Conservation (phyloP, 2,113 vertebrate genomes). For the Poeciliopsis prolifica region DNA sequence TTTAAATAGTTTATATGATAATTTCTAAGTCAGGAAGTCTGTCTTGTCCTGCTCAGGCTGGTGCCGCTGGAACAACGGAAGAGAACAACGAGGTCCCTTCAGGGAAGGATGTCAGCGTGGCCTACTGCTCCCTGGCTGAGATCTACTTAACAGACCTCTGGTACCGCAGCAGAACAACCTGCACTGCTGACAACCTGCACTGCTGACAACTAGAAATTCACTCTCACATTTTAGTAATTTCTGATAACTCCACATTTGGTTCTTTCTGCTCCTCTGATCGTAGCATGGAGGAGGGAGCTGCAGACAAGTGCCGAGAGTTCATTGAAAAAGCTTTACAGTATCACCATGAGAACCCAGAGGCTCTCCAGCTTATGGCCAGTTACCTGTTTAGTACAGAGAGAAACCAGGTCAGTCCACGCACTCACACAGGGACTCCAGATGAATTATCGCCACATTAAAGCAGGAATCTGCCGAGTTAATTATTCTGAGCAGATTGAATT, state of each 20-base stretch:
- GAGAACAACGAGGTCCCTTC: constrained; percentile 58
- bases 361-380: constrained; percentile 86
- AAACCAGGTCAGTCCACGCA: constrained; percentile 75
- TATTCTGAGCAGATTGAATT: constrained; percentile 75
- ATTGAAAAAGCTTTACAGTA: constrained; percentile 80
- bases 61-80: constrained; percentile 60
- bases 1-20: not conserved
- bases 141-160: constrained; percentile 87
- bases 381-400: constrained; percentile 84
- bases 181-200: constrained; percentile 6
- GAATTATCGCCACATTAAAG: constrained; percentile 70
- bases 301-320: constrained; percentile 79
- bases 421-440: constrained; percentile 31
- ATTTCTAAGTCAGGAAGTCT: not conserved
- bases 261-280: constrained; percentile 4
- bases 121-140: constrained; percentile 84
- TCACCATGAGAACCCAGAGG: constrained; percentile 80
- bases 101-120: constrained; percentile 78
- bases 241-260: constrained; percentile 29
- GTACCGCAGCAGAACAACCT: constrained; percentile 58
- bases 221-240: constrained; percentile 2
- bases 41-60: constrained; percentile 22
- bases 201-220: constrained; percentile 1
- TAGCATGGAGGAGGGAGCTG: constrained; percentile 83
- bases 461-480: constrained; percentile 69